Evolutionary conservation across 2,797 vertebrate genomes (phyloP), one percentile per base, ranked within the genome.

Genomic region (Odontamblyopus lacepedii): DNA sequence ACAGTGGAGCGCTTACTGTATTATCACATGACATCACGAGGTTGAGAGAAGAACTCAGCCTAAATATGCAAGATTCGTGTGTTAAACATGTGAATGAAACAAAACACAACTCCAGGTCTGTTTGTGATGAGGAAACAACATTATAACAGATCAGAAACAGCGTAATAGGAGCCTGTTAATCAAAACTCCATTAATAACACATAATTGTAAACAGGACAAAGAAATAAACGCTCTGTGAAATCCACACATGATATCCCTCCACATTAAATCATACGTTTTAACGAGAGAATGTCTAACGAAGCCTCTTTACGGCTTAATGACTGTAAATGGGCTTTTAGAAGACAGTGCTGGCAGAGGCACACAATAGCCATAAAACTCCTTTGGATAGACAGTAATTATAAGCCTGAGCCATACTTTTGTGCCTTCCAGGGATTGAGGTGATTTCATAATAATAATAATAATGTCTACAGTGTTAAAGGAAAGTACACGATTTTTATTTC

Each of bases 281-380:
- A 67, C 50, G 64, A 71, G 56, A 23, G 48, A 69, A 53, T 44
- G 48, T 67, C 63, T 44, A 62, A 13, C 57, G 30, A 35, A 69
- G 48, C 19, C 67, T 23, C 15, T 32, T 71, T 13, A 67, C 55
- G 26, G 51, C 5, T 35, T 48, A 73, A 68, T 76, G 68, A 56
- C 30, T 72, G 75, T 69, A 67, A 72, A 75, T 72, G 30, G 67
- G 51, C 35, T 67, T 81, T 64, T 73, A 62, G 67, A 75, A 12
- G 23, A 71, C 35, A 29, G 15, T 7, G 66, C 35, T 51, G 64
- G 59, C 68, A 72, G 5, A 26, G 7, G 68, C 48, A 65, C 48
- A 51, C 30, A 9, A 9, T 13, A 11, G 53, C n/a, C 51, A 4
- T 27, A 63, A 23, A 18, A 18, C 30, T 66, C 23, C 27, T 15